Evolutionary conservation across 2,888 invertebrate species (phyloP).

Genomic region (Lasioglossum zephyrum): DNA sequence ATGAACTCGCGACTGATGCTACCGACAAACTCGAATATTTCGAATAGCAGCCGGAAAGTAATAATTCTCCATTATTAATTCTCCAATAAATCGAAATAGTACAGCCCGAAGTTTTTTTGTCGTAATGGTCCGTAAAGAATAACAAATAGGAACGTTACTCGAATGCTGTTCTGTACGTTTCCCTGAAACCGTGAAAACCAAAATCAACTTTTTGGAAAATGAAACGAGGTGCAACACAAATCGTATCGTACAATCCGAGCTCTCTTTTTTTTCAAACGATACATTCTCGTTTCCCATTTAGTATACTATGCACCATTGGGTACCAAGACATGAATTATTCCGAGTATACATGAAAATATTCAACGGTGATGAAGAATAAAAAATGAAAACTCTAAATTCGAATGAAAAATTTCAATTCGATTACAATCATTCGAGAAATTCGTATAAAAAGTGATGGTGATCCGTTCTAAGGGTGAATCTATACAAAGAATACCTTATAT

Average conservation of each 20-base stretch:
- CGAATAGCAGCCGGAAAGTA: neutral
- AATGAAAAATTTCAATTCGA: neutral
- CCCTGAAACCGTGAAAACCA: neutral
- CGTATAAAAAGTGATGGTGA: too few relatives aligned
- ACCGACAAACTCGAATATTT: neutral
- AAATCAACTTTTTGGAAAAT: neutral
- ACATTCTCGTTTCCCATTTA: neutral
- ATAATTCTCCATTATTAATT: neutral
- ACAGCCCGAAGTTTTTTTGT: neutral
- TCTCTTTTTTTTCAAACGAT: neutral
- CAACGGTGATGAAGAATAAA: neutral
- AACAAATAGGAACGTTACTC: neutral
- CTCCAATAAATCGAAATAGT: neutral
- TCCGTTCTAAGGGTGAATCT: too few relatives aligned
- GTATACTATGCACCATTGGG: neutral
- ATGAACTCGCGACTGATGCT: neutral
- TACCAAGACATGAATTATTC: neutral
- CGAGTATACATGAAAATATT: too few relatives aligned
- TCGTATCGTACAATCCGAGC: neutral
- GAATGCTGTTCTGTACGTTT: neutral
- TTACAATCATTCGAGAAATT: neutral
- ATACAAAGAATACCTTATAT: too few relatives aligned
- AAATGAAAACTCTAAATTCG: neutral
- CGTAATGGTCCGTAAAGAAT: neutral
- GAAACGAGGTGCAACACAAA: neutral